Base-by-base conservation (phyloP, 2,113 vertebrate species). In the Pavo muticus region DNA sequence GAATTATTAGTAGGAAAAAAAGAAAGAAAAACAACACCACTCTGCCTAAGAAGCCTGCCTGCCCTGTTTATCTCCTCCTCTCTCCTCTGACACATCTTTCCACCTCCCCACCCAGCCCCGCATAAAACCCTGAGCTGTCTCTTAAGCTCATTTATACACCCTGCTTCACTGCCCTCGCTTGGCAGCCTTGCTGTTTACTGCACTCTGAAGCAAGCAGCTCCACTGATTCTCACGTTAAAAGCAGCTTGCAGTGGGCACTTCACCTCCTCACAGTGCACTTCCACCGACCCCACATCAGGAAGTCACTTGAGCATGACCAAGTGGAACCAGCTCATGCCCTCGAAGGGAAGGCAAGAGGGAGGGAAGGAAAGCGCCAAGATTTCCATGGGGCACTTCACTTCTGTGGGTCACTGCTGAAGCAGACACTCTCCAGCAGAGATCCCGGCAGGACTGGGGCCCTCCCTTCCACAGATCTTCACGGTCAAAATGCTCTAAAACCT, bases 231-330 rank as follows among this genome's bases (percentile, higher is more conserved):
- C 75, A 11, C 2, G 0, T 84, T 37, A 35, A 45, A 13, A 1
- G 2, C 18, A n/a, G 83, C 56, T 16, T 2, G 14, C 6, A 56
- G 72, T 64, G 86, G 79, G 61, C 65, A 18, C 83, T 47, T 21
- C 61, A 74, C 18, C 85, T 81, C 76, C 73, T 59, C 73, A 60
- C 13, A 0, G 0, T 48, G 91, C 82, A 42, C 84, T 78, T 47
- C 89, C 83, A 87, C 60, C 61, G 37, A 68, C 69, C 91, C 71
- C 71, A 39, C 74, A 84, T 82, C 94, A 85, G 82, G 60, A 83
- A 71, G 91, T 11, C 94, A 67, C 93, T 50, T 85, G 85, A 71
- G 96, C 93, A 93, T 68, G 90, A 88, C 96, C 95, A 90, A 91
- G 90, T 74, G 79, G 90, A 88, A 93, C 45, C 94, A 94, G 90